Conservation (phyloP, 2,113 vertebrate genomes). For the Albula goreensis region DNA sequence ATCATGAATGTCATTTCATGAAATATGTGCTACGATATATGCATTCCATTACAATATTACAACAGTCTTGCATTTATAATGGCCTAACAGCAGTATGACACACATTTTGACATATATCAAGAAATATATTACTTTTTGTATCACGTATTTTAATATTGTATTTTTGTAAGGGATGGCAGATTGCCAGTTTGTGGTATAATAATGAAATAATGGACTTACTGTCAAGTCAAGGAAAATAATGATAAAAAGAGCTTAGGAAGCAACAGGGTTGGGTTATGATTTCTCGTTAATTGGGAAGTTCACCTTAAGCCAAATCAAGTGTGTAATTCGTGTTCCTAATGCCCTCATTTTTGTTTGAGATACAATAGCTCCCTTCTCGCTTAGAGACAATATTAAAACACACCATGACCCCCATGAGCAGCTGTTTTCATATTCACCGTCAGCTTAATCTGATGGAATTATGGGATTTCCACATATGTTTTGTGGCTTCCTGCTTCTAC, state of each 20-base stretch:
- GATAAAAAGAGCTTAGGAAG: not conserved
- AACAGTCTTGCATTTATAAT: not conserved
- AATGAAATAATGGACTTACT: not conserved
- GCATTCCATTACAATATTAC: not conserved
- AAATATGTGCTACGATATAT: not conserved
- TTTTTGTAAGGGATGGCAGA: constrained; percentile 1
- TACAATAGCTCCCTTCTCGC: not conserved
- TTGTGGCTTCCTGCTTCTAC: not conserved
- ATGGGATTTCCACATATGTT: not conserved
- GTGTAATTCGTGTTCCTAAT: not conserved
- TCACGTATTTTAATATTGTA: not conserved
- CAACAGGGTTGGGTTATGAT: not conserved
- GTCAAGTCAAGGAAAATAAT: not conserved
- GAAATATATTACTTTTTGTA: not conserved
- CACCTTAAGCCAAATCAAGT: not conserved
- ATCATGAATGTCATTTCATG: not conserved
- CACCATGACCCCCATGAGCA: not conserved
- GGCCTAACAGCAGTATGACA: not conserved
- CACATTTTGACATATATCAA: not conserved
- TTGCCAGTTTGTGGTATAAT: not conserved
- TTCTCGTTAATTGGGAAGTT: not conserved
- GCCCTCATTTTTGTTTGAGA: not conserved
- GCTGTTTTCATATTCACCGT: not conserved
- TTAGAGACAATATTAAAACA: not conserved
- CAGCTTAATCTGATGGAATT: not conserved